A percentile compares a stretch with the other conserved stretches of the same genome.
phyloP scores from a whole-genome alignment of 2,113 vertebrate genomes.

The Platysteira castanea region DNA sequence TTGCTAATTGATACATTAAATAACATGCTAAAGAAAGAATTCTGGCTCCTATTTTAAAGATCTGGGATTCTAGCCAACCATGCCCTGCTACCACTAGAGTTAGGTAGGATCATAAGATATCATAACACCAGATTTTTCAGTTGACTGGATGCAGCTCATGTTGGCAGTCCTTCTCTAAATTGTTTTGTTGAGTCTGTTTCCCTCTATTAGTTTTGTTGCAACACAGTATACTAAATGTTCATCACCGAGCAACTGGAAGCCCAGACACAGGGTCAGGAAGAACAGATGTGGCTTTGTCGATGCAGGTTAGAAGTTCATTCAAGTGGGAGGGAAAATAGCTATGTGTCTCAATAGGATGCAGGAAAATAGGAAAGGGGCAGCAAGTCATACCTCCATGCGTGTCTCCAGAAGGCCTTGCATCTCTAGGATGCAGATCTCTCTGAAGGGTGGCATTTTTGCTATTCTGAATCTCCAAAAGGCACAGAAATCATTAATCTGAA shows the following conservation, averaged over 20 bases:
- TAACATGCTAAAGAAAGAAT: not conserved
- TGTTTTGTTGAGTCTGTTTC: conserved; percentile 2
- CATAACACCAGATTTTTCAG: not conserved
- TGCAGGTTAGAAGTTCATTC: conserved; percentile 65
- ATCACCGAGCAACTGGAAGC: conserved; percentile 40
- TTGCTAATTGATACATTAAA: not conserved
- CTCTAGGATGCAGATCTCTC: not conserved
- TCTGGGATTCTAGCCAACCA: not conserved
- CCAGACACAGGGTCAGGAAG: conserved; percentile 4
- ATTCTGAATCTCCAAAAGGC: conserved; percentile 52
- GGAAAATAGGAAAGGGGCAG: not conserved
- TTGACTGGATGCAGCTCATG: not conserved
- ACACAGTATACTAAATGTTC: conserved; percentile 17
- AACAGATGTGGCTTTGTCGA: conserved; percentile 61
- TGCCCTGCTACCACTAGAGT: not conserved
- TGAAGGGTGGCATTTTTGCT: conserved; percentile 15
- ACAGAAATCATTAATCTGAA: conserved; percentile 50
- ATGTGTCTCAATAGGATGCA: not conserved
- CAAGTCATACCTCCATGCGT: not conserved
- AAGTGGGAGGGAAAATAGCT: conserved; percentile 33
- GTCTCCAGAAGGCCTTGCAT: not conserved
- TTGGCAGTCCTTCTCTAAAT: conserved; percentile 24
- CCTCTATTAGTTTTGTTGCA: conserved; percentile 44
- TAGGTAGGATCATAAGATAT: not conserved
- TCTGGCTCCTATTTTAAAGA: not conserved